Conservation (phyloP, 2,888 invertebrate genomes). For the Boloria euphrosyne region DNA sequence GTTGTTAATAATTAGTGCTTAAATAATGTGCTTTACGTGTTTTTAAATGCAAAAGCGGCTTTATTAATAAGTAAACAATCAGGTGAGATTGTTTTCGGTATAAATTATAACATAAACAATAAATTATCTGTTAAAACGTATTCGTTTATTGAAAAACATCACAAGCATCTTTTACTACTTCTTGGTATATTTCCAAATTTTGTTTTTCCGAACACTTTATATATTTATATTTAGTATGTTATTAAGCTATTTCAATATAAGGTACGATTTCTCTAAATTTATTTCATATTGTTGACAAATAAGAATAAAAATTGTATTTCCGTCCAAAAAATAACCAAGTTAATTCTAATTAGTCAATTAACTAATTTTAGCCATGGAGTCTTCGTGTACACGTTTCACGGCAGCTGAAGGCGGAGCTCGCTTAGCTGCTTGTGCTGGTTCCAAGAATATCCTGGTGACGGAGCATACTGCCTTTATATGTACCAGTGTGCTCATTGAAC, state of each 20-base stretch:
- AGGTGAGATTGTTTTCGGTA: slow-evolving; percentile 3
- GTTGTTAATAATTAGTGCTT: slow-evolving; percentile 17
- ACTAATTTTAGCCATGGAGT: slow-evolving; percentile 52
- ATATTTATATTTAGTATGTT: too few species aligned
- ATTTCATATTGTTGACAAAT: too few species aligned
- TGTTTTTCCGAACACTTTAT: too few species aligned
- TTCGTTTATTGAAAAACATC: too few species aligned
- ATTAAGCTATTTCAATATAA: too few species aligned
- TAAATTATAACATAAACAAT: not conserved
- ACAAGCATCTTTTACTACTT: too few species aligned
- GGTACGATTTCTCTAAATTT: too few species aligned
- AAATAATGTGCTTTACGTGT: slow-evolving; percentile 17
- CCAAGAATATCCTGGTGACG: slow-evolving; percentile 62
- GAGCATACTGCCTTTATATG: slow-evolving; percentile 91
- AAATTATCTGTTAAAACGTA: not conserved
- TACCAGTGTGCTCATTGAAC: slow-evolving; percentile 92
- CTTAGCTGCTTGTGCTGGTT: slow-evolving; percentile 59
- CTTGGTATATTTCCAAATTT: too few species aligned
- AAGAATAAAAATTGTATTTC: not conserved
- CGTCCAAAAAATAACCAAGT: not conserved
- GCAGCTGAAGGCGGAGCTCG: slow-evolving; percentile 72
- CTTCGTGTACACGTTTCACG: slow-evolving; percentile 66
- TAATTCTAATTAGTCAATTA: not conserved
- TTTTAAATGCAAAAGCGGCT: slow-evolving; percentile 22
- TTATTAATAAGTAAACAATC: not conserved